Evolutionary conservation across 2,113 vertebrate species (phyloP), one percentile per base, ranked within the genome.

Genomic region (Anarhynchus alexandrinus): DNA sequence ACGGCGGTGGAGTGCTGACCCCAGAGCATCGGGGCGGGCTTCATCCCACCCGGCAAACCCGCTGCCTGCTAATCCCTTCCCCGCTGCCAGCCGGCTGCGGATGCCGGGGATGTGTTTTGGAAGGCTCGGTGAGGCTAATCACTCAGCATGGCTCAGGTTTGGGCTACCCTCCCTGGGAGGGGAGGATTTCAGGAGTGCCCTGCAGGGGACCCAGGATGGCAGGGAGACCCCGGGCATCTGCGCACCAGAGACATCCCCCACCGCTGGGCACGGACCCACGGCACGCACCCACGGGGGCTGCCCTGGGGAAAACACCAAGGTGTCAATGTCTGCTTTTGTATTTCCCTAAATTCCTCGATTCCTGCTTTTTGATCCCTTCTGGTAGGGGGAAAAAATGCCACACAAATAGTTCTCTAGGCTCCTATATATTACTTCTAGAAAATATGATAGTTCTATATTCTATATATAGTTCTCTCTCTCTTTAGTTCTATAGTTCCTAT

Each of bases 201-300:
- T 71, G 61, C 17, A 54, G 32, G 40, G 17, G 14, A 40, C 12
- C 6, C 52, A 59, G n/a, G 61, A 16, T 82, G 52, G 32, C 47
- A 13, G 54, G 45, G 27, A 3, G 4, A 16, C 23, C 70, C 36
- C 5, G 2, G 30, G 30, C 54, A 77, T 73, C 64, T 69, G 30
- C 3, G 5, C 15, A 32, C 15, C 49, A 45, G 54, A 83, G 64
- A 36, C n/a, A 47, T 32, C 22, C 1, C 17, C 2, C 15, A 67
- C 23, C 0, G 0, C n/a, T 0, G 1, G 61, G 26, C 74, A 59
- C 1, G 3, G 57, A 19, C 12, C 64, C 42, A 21, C 0, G 3
- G 32, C 47, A 54, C 0, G 1, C 51, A 82, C 21, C 12, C 27
- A 36, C 30, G 1, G 1, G 36, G 34, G 10, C 4, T 76, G 11